Evolutionary conservation across 2,888 invertebrate genomes (phyloP), one percentile per base, ranked within the genome.

Genomic region (Hyles lineata): DNA sequence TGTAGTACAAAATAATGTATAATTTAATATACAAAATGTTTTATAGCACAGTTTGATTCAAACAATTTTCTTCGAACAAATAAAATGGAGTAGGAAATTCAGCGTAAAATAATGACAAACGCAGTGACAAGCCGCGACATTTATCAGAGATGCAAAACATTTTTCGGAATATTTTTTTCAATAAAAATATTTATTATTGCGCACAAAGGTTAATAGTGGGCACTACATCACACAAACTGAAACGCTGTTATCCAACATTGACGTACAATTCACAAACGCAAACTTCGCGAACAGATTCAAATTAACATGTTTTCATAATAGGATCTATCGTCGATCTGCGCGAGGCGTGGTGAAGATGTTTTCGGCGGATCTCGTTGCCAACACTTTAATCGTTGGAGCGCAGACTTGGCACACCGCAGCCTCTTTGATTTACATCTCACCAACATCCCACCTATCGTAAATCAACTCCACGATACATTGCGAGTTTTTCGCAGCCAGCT

Each of bases 401-500:
- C 78, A 80, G 86, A 87, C 86, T 93, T 94, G 94, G 93, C 94
- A 92, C 81, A 85, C 85, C 85, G 84, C 85, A 75, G 75, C 79
- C 83, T 82, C 86, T 90, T 89, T 93, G 93, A 94, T 93, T 92
- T 93, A 92, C 89, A 90, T 89, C 91, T 91, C 92, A 91, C 86
- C 91, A 90, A 87, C 86, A 86, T 82, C 79, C 85, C 83, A 84
- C 82, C 79, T 78, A 80, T 84, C 86, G 84, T 89, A 89, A 87
- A 89, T 89, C 71, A 73, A 19, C 50, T 74, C 43, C 70, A 70
- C 55, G 70, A 43, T 29, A 58, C 19, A 67, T 35, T 55, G 43
- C 23, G 77, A 73, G 75, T 61, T 70, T 73, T 73, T 58, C 60
- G 70, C 50, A 60, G 55, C n/a, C 69, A 70, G 73, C 58, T 72